Base-by-base conservation (phyloP, 2,888 invertebrate genomes). In the Hylaea fasciaria region DNA sequence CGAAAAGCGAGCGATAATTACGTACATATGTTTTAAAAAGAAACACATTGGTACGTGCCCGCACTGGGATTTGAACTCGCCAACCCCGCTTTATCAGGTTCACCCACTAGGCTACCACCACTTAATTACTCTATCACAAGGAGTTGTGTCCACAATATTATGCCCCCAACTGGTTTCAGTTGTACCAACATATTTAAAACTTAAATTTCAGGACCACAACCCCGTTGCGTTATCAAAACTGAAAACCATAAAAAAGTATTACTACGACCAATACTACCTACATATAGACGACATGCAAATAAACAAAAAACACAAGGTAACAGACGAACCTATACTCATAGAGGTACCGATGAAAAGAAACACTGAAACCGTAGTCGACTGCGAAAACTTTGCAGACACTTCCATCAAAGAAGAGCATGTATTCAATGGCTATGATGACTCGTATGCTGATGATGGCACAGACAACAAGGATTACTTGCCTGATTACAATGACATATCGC, bases 231-330 rank as follows among this genome's bases (percentile, higher is more conserved):
- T 66, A 32, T 64, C 69, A 9, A 64, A 55, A 16, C 37, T 69
- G 2, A 17, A 57, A 28, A 60, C 14, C 2, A 11, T 47, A 8
- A 49, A 50, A 13, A 65, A 64, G 62, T 43, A 62, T 11, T 57
- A 45, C 35, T 66, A 53, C 22, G 67, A 67, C 13, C 29, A 61
- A 16, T 67, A 64, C 17, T 57, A 61, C 54, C 40, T 48, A 17
- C 32, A 65, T 53, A 0, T 51, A 37, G 64, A 60, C 32, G 49
- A 13, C 7, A 13, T 8, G 32, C 32, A 11, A 2, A 51, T 22
- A 1, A 44, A 52, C 16, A 44, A 13, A 28, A 60, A 40, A 35
- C 22, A 40, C 10, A 51, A 39, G 16, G 11, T 1, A 32, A 32
- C 32, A 28, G 1, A 11, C 9, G 0, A 17, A 50, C 14, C 37